These are phyloP conservation scores for Solenopsis fugax DNA, from an alignment of 1,140 invertebrate species.

Conservation along the genomic window DNA sequence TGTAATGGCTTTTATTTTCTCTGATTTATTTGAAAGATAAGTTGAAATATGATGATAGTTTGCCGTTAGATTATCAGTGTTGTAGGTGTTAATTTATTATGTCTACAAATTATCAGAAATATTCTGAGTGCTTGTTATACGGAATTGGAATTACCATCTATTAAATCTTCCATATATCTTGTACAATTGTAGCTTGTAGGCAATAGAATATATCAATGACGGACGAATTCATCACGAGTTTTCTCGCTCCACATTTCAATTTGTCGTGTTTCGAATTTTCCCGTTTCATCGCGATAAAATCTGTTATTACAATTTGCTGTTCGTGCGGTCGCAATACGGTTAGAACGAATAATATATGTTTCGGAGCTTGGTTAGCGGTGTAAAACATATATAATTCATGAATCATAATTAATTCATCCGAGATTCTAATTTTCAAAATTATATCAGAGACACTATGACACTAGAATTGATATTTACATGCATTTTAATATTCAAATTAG, in stretches of 20 bases:
- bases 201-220: not conserved
- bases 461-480: not conserved
- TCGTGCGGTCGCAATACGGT: not conserved
- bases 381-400: slow-evolving; percentile 32
- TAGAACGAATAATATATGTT: not conserved
- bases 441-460: not conserved
- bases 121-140: slow-evolving; percentile 9
- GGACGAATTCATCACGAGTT: slow-evolving; percentile 24
- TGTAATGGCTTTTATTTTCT: not conserved
- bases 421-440: slow-evolving; percentile 10
- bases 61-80: not conserved
- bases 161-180: slow-evolving; percentile 14
- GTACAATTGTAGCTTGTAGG: slow-evolving; percentile 5
- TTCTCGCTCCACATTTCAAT: slow-evolving; percentile 10
- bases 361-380: not conserved
- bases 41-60: not conserved
- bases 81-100: slow-evolving; percentile 35
- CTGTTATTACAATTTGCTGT: slow-evolving; percentile 20
- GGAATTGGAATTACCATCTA: slow-evolving; percentile 10
- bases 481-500: slow-evolving; percentile 19
- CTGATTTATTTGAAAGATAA: not conserved
- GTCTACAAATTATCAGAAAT: slow-evolving; percentile 4
- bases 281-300: slow-evolving; percentile 5
- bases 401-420: slow-evolving; percentile 22
- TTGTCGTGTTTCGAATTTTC: slow-evolving; percentile 29